Evolutionary conservation across 2,113 vertebrate genomes (phyloP).

Genomic region (Notiomystis cincta): DNA sequence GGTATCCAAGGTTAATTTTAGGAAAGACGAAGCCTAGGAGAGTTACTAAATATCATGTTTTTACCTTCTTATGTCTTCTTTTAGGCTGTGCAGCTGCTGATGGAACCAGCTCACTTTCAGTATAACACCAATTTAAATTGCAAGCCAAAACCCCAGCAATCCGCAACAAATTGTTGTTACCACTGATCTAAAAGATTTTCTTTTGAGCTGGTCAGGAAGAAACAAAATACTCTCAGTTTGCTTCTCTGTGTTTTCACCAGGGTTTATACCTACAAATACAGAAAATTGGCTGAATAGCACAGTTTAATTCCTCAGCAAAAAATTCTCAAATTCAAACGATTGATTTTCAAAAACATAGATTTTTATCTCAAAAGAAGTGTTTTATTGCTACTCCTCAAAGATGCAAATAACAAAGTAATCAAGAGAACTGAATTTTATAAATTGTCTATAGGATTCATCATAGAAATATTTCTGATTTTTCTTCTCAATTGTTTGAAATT

Average conservation of each 20-base stretch:
- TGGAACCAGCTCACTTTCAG: background rate
- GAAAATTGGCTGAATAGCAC: background rate
- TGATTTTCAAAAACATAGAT: rapidly evolving
- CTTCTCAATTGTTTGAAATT: background rate
- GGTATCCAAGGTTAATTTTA: background rate
- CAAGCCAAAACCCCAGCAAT: background rate
- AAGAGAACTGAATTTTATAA: background rate
- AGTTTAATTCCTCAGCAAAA: background rate
- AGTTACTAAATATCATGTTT: background rate
- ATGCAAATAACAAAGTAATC: background rate
- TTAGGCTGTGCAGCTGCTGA: background rate
- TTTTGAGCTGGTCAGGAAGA: background rate
- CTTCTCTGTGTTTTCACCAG: background rate
- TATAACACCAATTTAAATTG: background rate
- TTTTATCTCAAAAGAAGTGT: background rate
- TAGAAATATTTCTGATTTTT: background rate
- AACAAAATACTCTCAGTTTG: background rate
- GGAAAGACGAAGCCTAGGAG: background rate
- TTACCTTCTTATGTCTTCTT: background rate
- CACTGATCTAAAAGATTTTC: background rate
- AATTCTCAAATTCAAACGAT: background rate
- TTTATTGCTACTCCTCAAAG: background rate
- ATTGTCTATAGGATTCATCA: background rate
- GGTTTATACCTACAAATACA: background rate
- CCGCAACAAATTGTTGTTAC: background rate